Conservation (phyloP, 1,140 invertebrate genomes). For the Conus betulinus region DNA sequence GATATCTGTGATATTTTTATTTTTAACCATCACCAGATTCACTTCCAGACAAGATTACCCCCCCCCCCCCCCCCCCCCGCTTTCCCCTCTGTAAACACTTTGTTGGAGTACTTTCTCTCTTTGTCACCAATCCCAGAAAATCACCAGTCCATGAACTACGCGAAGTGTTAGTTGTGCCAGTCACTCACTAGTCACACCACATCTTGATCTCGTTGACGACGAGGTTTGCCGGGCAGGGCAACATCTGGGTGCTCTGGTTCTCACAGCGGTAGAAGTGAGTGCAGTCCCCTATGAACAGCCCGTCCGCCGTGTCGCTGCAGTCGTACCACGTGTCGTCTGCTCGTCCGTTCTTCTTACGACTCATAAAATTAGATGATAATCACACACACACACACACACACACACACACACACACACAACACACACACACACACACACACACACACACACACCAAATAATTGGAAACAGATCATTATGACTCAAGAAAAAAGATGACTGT, state of each 20-base stretch:
- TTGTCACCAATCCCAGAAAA: not conserved
- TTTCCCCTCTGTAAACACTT: not conserved
- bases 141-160: not conserved
- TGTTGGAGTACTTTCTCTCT: no score
- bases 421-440: no score
- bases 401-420: no score
- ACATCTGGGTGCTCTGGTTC: conserved; percentile 44
- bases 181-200: conserved; percentile 54
- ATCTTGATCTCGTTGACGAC: conserved; percentile 48
- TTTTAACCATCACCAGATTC: not conserved
- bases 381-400: no score
- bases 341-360: no score
- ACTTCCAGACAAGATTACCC: not conserved
- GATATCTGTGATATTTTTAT: no score
- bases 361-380: no score
- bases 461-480: no score
- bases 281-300: conserved; percentile 50
- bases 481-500: no score
- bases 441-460: no score
- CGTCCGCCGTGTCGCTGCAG: conserved; percentile 40
- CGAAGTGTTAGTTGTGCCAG: not conserved
- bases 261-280: conserved; percentile 49
- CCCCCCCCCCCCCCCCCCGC: not conserved
- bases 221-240: conserved; percentile 45
- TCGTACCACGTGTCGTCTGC: conserved; percentile 29